phyloP scores from a whole-genome alignment of 2,113 vertebrate species.

The Numida meleagris region DNA sequence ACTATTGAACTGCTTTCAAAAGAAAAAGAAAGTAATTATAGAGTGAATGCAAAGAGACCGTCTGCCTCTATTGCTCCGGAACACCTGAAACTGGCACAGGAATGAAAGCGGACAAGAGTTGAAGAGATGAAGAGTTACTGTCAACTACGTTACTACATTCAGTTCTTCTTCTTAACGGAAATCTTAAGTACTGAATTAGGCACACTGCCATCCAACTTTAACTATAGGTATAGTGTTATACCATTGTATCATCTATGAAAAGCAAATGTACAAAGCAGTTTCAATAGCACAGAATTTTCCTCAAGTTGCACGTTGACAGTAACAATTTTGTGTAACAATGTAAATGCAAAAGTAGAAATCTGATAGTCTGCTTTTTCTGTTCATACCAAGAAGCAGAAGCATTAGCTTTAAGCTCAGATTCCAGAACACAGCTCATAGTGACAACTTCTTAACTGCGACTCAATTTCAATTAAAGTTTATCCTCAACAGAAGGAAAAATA shows the following conservation, averaged over 20 bases:
- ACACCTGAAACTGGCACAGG: not conserved
- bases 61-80: not conserved
- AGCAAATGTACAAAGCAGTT: not conserved
- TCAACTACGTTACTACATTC: not conserved
- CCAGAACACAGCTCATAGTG: not conserved
- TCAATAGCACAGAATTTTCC: not conserved
- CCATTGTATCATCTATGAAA: not conserved
- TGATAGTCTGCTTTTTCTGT: not conserved
- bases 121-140: not conserved
- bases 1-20: constrained; percentile 97
- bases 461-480: not conserved
- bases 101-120: not conserved
- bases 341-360: not conserved
- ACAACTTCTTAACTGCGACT: not conserved
- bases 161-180: not conserved
- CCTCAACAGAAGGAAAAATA: not conserved
- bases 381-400: not conserved
- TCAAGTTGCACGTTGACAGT: not conserved
- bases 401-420: not conserved
- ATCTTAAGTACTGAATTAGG: not conserved
- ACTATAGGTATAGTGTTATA: not conserved
- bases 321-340: not conserved
- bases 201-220: not conserved
- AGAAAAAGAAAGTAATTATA: constrained; percentile 41
- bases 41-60: not conserved